These are phyloP conservation scores for Pseudomyrmex dendroicus DNA, from an alignment of 1,140 invertebrate species.

Conservation along the genomic window DNA sequence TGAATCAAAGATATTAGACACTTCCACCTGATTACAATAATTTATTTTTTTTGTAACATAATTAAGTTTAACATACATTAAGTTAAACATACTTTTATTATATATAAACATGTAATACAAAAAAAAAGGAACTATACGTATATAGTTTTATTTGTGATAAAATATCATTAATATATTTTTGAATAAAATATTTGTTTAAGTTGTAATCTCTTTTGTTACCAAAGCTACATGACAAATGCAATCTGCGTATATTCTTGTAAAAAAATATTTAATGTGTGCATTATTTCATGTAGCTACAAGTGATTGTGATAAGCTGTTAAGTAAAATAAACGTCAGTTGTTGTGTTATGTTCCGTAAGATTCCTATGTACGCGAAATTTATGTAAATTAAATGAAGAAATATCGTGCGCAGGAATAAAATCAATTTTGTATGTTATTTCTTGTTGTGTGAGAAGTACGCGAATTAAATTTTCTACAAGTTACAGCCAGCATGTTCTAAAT, in stretches of 20 bases:
- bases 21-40: background rate
- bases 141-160: conserved; percentile 34
- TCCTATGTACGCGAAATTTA: conserved; percentile 52
- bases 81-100: conserved; percentile 18
- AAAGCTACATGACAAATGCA: conserved; percentile 61
- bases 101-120: conserved; percentile 16
- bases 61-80: no score
- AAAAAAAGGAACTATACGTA: conserved; percentile 15
- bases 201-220: conserved; percentile 61
- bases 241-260: conserved; percentile 58
- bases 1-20: no score
- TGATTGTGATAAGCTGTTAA: conserved; percentile 67
- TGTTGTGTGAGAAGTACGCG: conserved; percentile 34
- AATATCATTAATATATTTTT: conserved; percentile 26
- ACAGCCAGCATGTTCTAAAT: conserved; percentile 59
- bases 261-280: conserved; percentile 58
- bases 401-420: conserved; percentile 29
- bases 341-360: conserved; percentile 49
- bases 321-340: conserved; percentile 48
- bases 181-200: conserved; percentile 38
- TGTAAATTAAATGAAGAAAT: conserved; percentile 48
- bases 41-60: conserved; percentile 1
- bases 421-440: conserved; percentile 49
- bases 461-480: conserved; percentile 62
- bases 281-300: conserved; percentile 55